These are phyloP conservation scores for Romanomermis culicivorax DNA, from an alignment of 2,888 invertebrate species.

Conservation along the genomic window DNA sequence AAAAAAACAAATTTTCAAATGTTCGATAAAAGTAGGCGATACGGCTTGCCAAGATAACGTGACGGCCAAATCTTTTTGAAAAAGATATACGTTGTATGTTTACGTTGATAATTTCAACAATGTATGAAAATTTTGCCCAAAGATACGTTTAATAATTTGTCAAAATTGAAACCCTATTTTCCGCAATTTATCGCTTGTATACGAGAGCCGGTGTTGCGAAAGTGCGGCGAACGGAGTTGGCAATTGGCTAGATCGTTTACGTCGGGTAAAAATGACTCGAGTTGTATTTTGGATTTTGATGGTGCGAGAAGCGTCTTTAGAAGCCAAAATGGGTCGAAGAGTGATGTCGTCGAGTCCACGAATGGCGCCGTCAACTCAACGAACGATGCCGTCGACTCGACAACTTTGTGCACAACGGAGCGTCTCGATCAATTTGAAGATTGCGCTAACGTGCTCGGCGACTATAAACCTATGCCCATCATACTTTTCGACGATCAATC, in stretches of 20 bases:
- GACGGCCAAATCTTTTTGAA: neutral
- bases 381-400: neutral
- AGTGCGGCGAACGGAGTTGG: slow-evolving; percentile 14
- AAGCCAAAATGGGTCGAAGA: neutral
- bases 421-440: neutral
- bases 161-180: neutral
- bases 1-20: neutral
- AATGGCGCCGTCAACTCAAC: neutral
- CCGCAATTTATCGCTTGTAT: neutral
- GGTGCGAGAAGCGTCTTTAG: neutral
- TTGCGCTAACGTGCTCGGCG: neutral
- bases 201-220: neutral
- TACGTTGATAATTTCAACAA: neutral
- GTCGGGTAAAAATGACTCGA: neutral
- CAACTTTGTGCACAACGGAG: neutral
- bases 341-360: neutral
- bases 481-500: neutral
- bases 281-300: neutral
- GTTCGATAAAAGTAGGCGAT: neutral
- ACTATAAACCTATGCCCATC: neutral
- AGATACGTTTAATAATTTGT: neutral
- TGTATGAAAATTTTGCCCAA: neutral
- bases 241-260: neutral
- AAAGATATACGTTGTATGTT: neutral
- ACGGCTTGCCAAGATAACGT: neutral